phyloP scores from a whole-genome alignment of 1,140 invertebrate species.

The Eumaeus atala region DNA sequence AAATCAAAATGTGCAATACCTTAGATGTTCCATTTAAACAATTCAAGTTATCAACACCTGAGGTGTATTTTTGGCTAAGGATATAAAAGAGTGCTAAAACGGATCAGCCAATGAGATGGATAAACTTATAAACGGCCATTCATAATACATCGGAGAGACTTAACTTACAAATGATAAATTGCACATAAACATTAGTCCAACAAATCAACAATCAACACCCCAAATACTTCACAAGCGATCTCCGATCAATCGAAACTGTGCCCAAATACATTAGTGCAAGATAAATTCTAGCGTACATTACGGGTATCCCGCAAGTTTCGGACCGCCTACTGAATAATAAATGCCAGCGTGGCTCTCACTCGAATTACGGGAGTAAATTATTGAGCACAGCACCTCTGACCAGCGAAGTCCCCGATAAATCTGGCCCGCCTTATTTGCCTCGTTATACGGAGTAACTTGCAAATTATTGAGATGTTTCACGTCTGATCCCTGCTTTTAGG shows the following conservation, averaged over 20 bases:
- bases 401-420: slow-evolving; percentile 20
- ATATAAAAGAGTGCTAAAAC: too few relatives aligned
- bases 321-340: slow-evolving; percentile 24
- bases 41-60: too few relatives aligned
- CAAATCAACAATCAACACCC: slow-evolving; percentile 2
- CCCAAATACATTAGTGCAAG: slow-evolving; percentile 23
- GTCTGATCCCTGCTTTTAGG: too few relatives aligned
- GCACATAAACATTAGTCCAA: background rate
- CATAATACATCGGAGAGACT: too few relatives aligned
- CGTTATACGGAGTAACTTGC: slow-evolving; percentile 16
- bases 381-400: slow-evolving; percentile 25
- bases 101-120: too few relatives aligned
- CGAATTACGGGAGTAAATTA: slow-evolving; percentile 29
- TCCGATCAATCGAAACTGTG: slow-evolving; percentile 17
- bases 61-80: too few relatives aligned
- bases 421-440: slow-evolving; percentile 22
- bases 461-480: background rate
- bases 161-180: too few relatives aligned
- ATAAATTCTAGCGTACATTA: slow-evolving; percentile 18
- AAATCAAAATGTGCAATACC: too few relatives aligned
- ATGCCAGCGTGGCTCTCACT: slow-evolving; percentile 24
- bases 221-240: slow-evolving; percentile 11
- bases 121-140: too few relatives aligned
- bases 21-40: too few relatives aligned
- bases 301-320: slow-evolving; percentile 17